Evolutionary conservation across 2,888 invertebrate species (phyloP).

Genomic region (Papilio protenor): DNA sequence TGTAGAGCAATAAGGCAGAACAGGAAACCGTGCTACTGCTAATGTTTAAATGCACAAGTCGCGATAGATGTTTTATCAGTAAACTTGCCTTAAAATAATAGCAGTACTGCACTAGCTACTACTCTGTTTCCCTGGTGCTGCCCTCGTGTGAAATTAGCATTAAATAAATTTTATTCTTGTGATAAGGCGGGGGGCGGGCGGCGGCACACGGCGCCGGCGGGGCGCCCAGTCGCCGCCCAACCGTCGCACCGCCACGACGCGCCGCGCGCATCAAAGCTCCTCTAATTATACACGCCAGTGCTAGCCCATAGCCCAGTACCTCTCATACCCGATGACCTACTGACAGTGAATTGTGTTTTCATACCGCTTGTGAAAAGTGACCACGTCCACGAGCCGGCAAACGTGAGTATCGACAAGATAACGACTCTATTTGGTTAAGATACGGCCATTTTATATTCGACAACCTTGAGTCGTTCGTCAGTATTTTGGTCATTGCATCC

Average conservation of each 20-base stretch:
- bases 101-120: not conserved
- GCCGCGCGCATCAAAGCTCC: conserved; percentile 60
- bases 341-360: conserved; percentile 74
- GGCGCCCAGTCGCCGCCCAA: conserved; percentile 77
- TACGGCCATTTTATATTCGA: conserved; percentile 78
- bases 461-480: conserved; percentile 75
- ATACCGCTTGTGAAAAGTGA: conserved; percentile 60
- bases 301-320: conserved; percentile 53
- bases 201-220: conserved; percentile 75
- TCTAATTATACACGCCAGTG: conserved; percentile 76
- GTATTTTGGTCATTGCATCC: conserved; percentile 76
- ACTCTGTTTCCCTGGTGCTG: not conserved
- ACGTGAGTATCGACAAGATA: conserved; percentile 63
- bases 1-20: not conserved
- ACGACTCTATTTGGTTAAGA: conserved; percentile 67
- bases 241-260: conserved; percentile 67
- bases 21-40: not conserved
- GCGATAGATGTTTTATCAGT: not conserved
- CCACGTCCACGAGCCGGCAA: conserved; percentile 45
- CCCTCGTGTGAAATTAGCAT: not conserved
- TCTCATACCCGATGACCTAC: conserved; percentile 65
- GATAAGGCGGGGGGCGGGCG: conserved; percentile 77
- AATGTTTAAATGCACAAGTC: not conserved
- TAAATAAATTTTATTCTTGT: conserved; percentile 80
- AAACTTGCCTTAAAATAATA: not conserved